Base-by-base conservation (phyloP, 1,140 invertebrate species). In the Venustaconcha ellipsiformis region DNA sequence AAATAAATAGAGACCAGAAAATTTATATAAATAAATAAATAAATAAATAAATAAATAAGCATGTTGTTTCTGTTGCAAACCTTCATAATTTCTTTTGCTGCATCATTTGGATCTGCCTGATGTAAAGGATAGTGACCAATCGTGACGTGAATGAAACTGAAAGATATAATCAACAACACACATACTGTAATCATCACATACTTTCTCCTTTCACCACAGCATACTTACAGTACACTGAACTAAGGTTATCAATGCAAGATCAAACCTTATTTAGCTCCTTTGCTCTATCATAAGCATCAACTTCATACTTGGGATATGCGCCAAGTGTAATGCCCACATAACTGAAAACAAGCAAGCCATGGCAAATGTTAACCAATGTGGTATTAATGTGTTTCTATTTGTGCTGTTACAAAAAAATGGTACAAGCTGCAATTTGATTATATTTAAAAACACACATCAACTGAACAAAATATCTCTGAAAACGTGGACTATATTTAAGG, bases 261-360 rank as follows among this genome's bases (percentile, higher is more conserved):
- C 82, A 78, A 78, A 88, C 86, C 86, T 87, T 86, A 57, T 76
- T 58, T 20, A 85, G 56, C 71, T 84, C 81, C 63, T 78, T 70
- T 63, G 82, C 77, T 67, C 82, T 72, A 18, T 82, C 81, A 83
- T 80, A 88, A 37, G 77, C 67, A 59, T 88, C 86, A 66, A 72
- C 69, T 71, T 81, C 64, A 74, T 88, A 82, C 75, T 83, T 74
- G 20, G 82, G 85, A 80, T 88, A 88, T 20, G 73, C 64, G 67
- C 86, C 84, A 62, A 88, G 80, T 57, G 86, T 87, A 48, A 88
- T 83, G 58, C 72, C 74, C 64, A 86, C 64, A 83, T 81, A 88
- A 74, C 87, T 88, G 79, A 57, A 83, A 82, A 75, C 76, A 60
- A 81, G 64, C 70, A 65, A 77, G 48, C 17, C 48, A 60, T 64